Evolutionary conservation across 2,797 vertebrate genomes (phyloP), one percentile per base, ranked within the genome.

Genomic region (Poeciliopsis infans): DNA sequence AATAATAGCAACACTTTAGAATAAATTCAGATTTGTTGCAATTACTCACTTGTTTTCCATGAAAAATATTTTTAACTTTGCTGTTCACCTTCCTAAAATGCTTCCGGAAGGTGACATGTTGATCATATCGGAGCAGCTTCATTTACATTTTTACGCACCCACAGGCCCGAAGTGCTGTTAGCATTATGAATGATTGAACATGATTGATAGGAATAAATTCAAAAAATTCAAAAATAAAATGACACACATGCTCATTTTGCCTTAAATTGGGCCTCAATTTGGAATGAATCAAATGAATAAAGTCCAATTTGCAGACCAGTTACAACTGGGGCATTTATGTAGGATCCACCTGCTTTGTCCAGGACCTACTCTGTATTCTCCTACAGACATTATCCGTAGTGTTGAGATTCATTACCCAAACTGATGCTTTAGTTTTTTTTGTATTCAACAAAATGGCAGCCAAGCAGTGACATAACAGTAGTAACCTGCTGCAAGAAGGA

Each of bases 391-490:
- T 18, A 23, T 66, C 11, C 2, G 25, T 10, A 28, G 41, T 13
- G 25, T 45, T 45, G 25, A n/a, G 5, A n/a, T 45, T 12, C 41
- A 28, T 70, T 45, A 45, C 68, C 13, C 12, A 0, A n/a, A 15
- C 68, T 6, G 68, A 45, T 70, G 25, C 61, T 18, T 57, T 46
- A 23, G 8, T 7, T 47, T 76, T 81, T 86, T 84, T 79, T 84
- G 41, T 79, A 87, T 86, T 71, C 36, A 55, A 78, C 80, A 85
- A 85, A 87, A 88, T 72, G 0, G 28, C 12, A 31, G 81, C 82
- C 80, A 76, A 7, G 31, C 59, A 68, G 70, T 77, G 78, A 77
- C 70, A 84, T 76, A 74, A 76, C 79, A 77, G 77, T 59, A 72
- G 76, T 59, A 51, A 86, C 66, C 68, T 79, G 72, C 77, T 72